Conservation (phyloP, 1,140 invertebrate species). For the Tetragonula clypearis region DNA sequence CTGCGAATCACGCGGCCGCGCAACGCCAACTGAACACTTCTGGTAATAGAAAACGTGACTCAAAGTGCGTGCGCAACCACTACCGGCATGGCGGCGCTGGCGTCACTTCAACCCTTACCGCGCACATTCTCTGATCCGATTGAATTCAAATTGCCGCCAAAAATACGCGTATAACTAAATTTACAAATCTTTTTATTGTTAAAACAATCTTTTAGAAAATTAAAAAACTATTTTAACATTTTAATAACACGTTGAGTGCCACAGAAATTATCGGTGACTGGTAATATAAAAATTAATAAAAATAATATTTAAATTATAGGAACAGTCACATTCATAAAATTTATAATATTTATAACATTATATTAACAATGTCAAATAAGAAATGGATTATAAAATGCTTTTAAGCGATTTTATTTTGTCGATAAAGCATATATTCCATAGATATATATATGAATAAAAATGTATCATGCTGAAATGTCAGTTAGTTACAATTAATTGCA, state of each 20-base stretch:
- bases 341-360: background rate
- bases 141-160: background rate
- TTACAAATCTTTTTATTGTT: background rate
- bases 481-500: no score
- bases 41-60: constrained; percentile 61
- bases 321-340: background rate
- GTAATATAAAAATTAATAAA: background rate
- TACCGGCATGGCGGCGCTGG: constrained; percentile 19
- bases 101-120: background rate
- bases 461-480: background rate
- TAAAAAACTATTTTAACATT: background rate
- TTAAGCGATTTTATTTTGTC: background rate
- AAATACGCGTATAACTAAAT: background rate
- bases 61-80: constrained; percentile 59
- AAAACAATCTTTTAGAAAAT: no score
- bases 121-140: background rate
- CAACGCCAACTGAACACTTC: constrained; percentile 59
- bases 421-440: background rate
- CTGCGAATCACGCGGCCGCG: constrained; percentile 60
- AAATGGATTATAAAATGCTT: background rate
- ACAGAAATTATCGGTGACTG: background rate
- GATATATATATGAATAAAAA: background rate
- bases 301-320: background rate
- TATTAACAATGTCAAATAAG: background rate
- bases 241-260: background rate